Evolutionary conservation across 2,888 invertebrate species (phyloP), one percentile per base, ranked within the genome.

Genomic region (Geotrupes spiniger): DNA sequence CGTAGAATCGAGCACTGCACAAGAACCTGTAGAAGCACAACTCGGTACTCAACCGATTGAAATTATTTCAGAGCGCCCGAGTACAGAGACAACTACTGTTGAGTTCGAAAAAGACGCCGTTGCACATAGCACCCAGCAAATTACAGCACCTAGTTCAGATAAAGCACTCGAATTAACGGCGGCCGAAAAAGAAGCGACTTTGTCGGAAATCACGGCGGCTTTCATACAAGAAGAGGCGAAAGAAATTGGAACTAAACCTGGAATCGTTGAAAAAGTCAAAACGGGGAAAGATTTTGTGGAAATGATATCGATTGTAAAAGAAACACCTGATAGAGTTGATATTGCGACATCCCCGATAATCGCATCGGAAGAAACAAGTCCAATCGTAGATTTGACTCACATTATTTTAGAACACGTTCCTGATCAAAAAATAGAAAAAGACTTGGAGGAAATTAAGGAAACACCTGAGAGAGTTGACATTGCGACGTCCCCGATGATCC

Each of bases 1-100:
- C 51, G 56, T 66, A 65, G 59, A 61, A 52, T 16, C 51, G 41
- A 51, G 51, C 53, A 61, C 64, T 45, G 66, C 66, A 64, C 65
- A 47, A 54, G 56, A 62, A 54, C 59, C 62, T 57, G 61, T 60
- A 56, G 49, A 53, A 52, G 64, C 65, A 66, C 65, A 50, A 44
- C 42, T 42, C 37, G 45, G 49, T 52, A 53, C 51, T 61, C 54
- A 60, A 54, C 44, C 58, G 43, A 42, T 54, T 56, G 53, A 53
- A 55, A 49, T 60, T 46, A 33, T 60, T 58, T 54, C 58, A 57
- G 60, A 53, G 49, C 42, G 21, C 27, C 56, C 51, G 48, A 49
- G 44, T 57, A 52, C 45, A 56, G 48, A 54, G 53, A 57, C 46
- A 51, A 53, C 51, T 54, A 52, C 46, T 56, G 56, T 45, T 54